phyloP scores from a whole-genome alignment of 1,140 invertebrate species.

The Venustaconcha ellipsiformis region DNA sequence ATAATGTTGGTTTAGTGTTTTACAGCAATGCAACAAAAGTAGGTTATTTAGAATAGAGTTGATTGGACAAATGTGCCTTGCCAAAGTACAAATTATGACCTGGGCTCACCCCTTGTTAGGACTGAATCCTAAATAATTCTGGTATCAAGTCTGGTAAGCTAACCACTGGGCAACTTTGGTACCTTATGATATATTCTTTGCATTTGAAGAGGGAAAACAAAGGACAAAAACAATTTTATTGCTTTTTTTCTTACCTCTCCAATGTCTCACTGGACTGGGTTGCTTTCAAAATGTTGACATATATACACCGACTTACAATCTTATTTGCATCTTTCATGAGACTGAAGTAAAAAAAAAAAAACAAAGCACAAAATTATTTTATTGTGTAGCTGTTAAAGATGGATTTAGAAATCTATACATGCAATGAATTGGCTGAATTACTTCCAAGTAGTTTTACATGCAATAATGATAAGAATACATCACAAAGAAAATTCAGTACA shows the following conservation, averaged over 20 bases:
- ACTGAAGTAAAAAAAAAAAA: constrained; percentile 76
- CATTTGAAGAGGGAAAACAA: too few relatives aligned
- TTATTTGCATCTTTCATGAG: constrained; percentile 97
- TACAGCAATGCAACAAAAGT: too few relatives aligned
- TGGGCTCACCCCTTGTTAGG: too few relatives aligned
- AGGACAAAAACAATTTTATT: too few relatives aligned
- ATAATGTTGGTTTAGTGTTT: too few relatives aligned
- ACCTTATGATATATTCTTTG: too few relatives aligned
- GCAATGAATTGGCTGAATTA: not conserved
- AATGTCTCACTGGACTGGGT: constrained; percentile 84
- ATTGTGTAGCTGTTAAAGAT: not conserved
- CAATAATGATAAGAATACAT: not conserved
- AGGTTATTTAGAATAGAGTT: too few relatives aligned
- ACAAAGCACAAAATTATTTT: not conserved
- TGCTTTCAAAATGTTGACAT: constrained; percentile 91
- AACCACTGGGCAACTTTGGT: too few relatives aligned
- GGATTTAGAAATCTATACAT: not conserved
- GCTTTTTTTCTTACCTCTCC: constrained; percentile 74
- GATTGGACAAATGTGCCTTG: too few relatives aligned
- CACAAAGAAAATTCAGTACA: not conserved
- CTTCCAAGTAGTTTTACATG: not conserved
- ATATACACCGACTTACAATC: constrained; percentile 94
- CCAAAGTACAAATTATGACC: too few relatives aligned
- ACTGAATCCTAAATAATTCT: too few relatives aligned
- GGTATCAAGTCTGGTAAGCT: too few relatives aligned